Evolutionary conservation across 2,888 invertebrate species (phyloP), one percentile per base, ranked within the genome.

Genomic region (Apomyelois bistriatella): DNA sequence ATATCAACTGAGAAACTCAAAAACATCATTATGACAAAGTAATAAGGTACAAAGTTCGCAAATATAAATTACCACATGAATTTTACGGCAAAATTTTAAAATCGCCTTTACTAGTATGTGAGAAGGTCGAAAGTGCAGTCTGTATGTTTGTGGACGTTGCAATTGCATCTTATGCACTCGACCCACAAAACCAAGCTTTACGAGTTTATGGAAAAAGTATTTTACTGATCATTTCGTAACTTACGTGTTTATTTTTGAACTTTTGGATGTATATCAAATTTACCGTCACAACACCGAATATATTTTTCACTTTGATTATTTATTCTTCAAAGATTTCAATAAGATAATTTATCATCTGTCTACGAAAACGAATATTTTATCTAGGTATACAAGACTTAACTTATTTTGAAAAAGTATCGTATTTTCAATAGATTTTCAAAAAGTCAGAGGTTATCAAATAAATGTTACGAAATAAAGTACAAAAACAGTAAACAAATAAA

Each of bases 101-200:
- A 5, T 22, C 22, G 3, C 22, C 22, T 38, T 1, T 38, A 38
- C n/a, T n/a, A n/a, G n/a, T n/a, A n/a, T n/a, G n/a, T 13, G 13
- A 16, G 1, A 40, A 40, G 40, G 16, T 16, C 1, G 13, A 40
- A 40, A 10, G 1, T 40, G 9, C 40, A 40, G 16, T 7, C 7
- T 35, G 37, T 1, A 35, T 7, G 9, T 22, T 5, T 22, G 1
- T 43, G 43, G 9, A 10, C 32, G 32, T 30, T 46, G 46, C 46
- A 46, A 46, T 35, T 46, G 46, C 46, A 46, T 46, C 32, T 46
- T 46, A 46, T 46, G 46, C 46, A 46, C 16, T 46, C 46, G 46
- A 32, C 32, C 32, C 13, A 46, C 46, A 46, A 32, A 46, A 46
- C 15, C 32, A 32, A 28, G 30, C 30, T 46, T 3, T 15, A 46